phyloP scores from a whole-genome alignment of 2,888 invertebrate species.

The Leptura quadrifasciata region DNA sequence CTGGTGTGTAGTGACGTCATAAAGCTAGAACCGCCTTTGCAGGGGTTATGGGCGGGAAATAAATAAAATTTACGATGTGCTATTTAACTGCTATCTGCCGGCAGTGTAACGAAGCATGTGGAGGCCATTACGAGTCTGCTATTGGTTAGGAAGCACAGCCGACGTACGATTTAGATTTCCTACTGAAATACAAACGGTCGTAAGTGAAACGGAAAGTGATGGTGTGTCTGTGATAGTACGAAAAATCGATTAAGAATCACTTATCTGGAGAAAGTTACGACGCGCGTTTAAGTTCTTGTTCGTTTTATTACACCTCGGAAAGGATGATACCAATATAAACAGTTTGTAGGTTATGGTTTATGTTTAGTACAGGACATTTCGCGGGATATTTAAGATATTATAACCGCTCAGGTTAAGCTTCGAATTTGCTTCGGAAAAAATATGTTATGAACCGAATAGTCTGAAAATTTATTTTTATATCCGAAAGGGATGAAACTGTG shows the following conservation, averaged over 20 bases:
- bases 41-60: constrained; percentile 78
- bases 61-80: constrained; percentile 75
- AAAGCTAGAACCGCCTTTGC: constrained; percentile 76
- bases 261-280: constrained; percentile 68
- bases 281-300: constrained; percentile 61
- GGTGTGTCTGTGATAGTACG: constrained; percentile 76
- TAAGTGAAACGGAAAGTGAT: constrained; percentile 61
- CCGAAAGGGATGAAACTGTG: constrained; percentile 30
- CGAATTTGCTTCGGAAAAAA: constrained; percentile 64
- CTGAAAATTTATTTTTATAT: constrained; percentile 52
- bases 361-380: constrained; percentile 64
- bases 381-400: constrained; percentile 73
- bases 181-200: constrained; percentile 6
- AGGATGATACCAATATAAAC: constrained; percentile 58
- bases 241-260: constrained; percentile 68
- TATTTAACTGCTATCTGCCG: constrained; percentile 78
- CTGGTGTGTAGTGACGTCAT: constrained; percentile 72
- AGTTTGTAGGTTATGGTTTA: constrained; percentile 54
- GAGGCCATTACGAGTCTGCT: constrained; percentile 78
- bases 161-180: constrained; percentile 58
- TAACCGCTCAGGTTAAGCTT: constrained; percentile 64
- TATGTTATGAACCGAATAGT: constrained; percentile 61
- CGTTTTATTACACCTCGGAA: constrained; percentile 57
- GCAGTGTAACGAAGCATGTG: constrained; percentile 74
- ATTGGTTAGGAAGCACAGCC: constrained; percentile 74